A percentile compares a stretch with the other conserved stretches of the same genome.
Conservation (phyloP, 2,797 vertebrate species). For the Protonibea diacanthus region DNA sequence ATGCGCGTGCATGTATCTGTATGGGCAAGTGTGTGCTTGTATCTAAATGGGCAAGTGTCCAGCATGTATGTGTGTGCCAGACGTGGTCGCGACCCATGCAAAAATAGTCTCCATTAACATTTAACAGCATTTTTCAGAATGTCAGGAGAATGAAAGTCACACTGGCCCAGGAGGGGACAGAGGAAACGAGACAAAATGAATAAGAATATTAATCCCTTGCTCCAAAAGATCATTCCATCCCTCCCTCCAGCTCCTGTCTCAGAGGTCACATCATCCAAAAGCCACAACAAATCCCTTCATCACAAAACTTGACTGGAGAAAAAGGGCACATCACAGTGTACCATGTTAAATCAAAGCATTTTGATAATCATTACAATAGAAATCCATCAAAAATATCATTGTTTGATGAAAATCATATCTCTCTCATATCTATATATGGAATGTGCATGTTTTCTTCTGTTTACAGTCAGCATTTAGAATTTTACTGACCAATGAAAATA, state of each 20-base stretch:
- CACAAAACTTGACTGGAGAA: slow-evolving; percentile 62
- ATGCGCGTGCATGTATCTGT: too few species aligned
- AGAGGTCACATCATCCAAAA: slow-evolving; percentile 71
- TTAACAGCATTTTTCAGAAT: slow-evolving; percentile 78
- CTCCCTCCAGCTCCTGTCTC: slow-evolving; percentile 64
- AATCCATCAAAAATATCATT: slow-evolving; percentile 10
- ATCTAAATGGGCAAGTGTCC: slow-evolving; percentile 20
- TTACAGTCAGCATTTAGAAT: too few species aligned
- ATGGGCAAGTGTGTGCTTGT: background rate
- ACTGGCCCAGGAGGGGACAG: slow-evolving; percentile 63
- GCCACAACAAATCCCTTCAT: slow-evolving; percentile 75
- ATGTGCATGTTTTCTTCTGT: too few species aligned
- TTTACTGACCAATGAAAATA: too few species aligned
- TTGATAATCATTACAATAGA: slow-evolving; percentile 62
- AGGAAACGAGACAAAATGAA: slow-evolving; percentile 70
- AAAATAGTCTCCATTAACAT: slow-evolving; percentile 83
- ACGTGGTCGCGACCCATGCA: slow-evolving; percentile 70
- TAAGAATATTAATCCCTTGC: slow-evolving; percentile 75
- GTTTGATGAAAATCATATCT: background rate
- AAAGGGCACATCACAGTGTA: slow-evolving; percentile 61
- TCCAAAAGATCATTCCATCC: slow-evolving; percentile 71
- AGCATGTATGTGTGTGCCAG: slow-evolving; percentile 34
- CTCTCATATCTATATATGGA: too few species aligned
- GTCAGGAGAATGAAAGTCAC: slow-evolving; percentile 75
- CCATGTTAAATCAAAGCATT: slow-evolving; percentile 45